These are phyloP conservation scores for Heliornis fulica DNA, from an alignment of 2,113 vertebrate genomes.

Conservation along the genomic window DNA sequence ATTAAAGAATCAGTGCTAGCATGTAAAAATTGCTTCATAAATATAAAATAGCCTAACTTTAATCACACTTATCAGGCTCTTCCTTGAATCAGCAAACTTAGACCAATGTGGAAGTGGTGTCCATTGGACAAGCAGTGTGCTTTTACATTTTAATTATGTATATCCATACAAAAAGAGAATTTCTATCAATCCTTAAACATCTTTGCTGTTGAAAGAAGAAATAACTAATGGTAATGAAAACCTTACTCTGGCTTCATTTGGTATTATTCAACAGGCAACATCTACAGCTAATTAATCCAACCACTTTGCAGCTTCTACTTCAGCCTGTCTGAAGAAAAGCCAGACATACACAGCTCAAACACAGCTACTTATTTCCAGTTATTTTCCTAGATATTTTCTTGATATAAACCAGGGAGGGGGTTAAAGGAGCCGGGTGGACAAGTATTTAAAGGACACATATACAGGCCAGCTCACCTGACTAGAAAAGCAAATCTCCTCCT, in stretches of 20 bases:
- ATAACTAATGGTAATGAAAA: background rate
- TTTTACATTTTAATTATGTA: background rate
- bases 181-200: background rate
- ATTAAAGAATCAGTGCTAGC: background rate
- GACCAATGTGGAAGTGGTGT: background rate
- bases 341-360: background rate
- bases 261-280: background rate
- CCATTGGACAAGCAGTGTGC: background rate
- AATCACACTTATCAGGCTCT: background rate
- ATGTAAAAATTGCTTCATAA: background rate
- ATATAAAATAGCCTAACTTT: background rate
- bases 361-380: rapidly evolving
- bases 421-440: too few relatives aligned
- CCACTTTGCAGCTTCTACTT: background rate
- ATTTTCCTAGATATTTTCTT: background rate
- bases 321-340: background rate
- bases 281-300: background rate
- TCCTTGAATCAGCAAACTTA: background rate
- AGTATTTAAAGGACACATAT: background rate
- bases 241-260: background rate
- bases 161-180: background rate
- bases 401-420: background rate
- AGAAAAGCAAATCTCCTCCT: background rate
- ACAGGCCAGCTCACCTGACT: background rate
- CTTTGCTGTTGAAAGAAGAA: background rate